These are phyloP conservation scores for Nothura maculosa DNA, from an alignment of 2,797 vertebrate species.

Conservation along the genomic window DNA sequence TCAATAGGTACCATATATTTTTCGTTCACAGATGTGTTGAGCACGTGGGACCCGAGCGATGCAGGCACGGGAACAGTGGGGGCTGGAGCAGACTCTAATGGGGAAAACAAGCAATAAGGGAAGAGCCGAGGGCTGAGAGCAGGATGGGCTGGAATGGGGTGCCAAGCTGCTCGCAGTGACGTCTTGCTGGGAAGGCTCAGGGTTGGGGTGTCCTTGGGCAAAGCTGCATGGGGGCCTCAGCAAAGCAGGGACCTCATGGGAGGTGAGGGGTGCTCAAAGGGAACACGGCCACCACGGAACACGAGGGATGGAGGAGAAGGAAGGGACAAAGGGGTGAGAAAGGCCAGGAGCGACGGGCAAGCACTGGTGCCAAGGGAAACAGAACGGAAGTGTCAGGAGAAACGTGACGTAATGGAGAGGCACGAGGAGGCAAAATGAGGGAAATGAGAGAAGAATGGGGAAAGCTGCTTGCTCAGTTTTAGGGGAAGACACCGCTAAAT, in stretches of 20 bases:
- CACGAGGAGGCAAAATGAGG: not conserved
- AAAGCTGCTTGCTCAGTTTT: not conserved
- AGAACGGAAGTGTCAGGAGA: not conserved
- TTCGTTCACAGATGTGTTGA: not conserved
- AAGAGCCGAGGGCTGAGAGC: not conserved
- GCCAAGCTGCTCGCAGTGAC: too few relatives aligned
- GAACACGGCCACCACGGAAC: accelerated
- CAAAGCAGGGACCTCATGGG: not conserved
- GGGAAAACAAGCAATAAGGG: not conserved
- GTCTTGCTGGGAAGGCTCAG: not conserved
- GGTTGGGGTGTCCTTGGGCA: not conserved
- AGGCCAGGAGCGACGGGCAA: not conserved
- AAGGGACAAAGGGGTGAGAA: not conserved
- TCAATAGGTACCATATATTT: not conserved
- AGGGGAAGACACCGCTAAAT: not conserved
- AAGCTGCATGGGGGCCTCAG: not conserved
- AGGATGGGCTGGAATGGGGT: accelerated
- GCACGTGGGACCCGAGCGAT: not conserved
- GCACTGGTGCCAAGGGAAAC: accelerated
- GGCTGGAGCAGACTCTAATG: not conserved
- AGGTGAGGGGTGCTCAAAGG: accelerated
- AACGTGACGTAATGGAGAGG: accelerated
- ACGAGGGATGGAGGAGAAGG: accelerated
- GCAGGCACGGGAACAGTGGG: not conserved
- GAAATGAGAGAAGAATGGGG: not conserved